phyloP scores from a whole-genome alignment of 2,113 vertebrate genomes.

The Anguilla japonica region DNA sequence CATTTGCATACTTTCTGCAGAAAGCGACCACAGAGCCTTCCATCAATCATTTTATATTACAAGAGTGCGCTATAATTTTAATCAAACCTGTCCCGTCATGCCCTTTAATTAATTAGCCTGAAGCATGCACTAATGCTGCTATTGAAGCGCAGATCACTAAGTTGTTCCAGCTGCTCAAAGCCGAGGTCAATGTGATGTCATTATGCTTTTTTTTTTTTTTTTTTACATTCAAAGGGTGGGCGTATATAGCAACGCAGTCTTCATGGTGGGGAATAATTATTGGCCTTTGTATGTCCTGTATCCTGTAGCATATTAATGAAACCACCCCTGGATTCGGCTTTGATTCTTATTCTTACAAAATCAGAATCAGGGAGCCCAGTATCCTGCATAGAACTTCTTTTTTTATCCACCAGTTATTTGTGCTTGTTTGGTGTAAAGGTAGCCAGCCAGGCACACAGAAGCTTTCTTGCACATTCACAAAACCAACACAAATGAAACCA shows the following conservation, averaged over 20 bases:
- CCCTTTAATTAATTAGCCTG: background rate
- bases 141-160: background rate
- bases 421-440: background rate
- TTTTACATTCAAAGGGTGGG: background rate
- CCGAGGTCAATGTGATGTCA: background rate
- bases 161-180: background rate
- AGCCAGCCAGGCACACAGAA: background rate
- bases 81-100: background rate
- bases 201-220: background rate
- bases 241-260: background rate
- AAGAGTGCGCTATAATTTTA: background rate
- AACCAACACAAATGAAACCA: background rate
- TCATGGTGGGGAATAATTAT: background rate
- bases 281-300: background rate
- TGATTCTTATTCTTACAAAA: background rate
- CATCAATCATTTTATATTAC: background rate
- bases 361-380: background rate
- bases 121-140: background rate
- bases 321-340: background rate
- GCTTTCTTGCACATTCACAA: background rate
- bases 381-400: background rate
- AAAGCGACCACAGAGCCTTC: background rate
- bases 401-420: background rate
- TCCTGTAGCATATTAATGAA: background rate
- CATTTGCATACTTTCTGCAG: background rate